Percentiles rank a stretch among this genome's conserved stretches.
phyloP scores from a whole-genome alignment of 2,888 invertebrate genomes.

The Lamellibrachia satsuma region DNA sequence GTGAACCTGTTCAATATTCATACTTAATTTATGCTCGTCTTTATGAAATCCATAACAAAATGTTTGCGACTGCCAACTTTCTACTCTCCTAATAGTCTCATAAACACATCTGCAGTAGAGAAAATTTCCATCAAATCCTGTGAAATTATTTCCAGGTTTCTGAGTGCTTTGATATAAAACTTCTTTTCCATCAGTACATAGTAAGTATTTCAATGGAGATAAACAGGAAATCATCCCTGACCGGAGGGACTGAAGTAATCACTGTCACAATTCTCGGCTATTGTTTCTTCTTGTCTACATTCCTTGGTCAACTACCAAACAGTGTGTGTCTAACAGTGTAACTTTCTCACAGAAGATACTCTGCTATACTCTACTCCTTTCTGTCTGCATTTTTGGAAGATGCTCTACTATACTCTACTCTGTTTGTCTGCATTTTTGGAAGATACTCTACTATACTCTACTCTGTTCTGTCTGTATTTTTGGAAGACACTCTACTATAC shows the following conservation, averaged over 20 bases:
- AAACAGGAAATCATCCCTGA: background rate
- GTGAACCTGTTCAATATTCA: too few relatives aligned
- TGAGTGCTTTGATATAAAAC: background rate
- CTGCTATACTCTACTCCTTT: background rate
- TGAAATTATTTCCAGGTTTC: slow-evolving; percentile 10
- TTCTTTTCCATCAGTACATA: background rate
- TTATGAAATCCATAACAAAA: background rate
- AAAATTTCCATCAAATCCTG: background rate
- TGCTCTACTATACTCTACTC: too few relatives aligned
- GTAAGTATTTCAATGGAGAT: background rate
- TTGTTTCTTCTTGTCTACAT: background rate
- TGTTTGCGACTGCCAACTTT: background rate
- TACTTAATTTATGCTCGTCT: too few relatives aligned
- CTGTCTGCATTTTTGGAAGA: background rate
- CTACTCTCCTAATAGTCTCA: background rate
- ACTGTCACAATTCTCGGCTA: background rate
- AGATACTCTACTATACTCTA: too few relatives aligned
- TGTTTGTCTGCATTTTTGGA: too few relatives aligned
- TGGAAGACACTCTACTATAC: too few relatives aligned
- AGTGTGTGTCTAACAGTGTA: background rate
- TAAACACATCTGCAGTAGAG: background rate
- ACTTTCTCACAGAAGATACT: background rate
- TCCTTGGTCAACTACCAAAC: background rate
- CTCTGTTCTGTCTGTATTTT: background rate
- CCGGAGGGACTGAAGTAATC: background rate